phyloP scores from a whole-genome alignment of 2,888 invertebrate genomes.

The Cosmopolites sordidus region DNA sequence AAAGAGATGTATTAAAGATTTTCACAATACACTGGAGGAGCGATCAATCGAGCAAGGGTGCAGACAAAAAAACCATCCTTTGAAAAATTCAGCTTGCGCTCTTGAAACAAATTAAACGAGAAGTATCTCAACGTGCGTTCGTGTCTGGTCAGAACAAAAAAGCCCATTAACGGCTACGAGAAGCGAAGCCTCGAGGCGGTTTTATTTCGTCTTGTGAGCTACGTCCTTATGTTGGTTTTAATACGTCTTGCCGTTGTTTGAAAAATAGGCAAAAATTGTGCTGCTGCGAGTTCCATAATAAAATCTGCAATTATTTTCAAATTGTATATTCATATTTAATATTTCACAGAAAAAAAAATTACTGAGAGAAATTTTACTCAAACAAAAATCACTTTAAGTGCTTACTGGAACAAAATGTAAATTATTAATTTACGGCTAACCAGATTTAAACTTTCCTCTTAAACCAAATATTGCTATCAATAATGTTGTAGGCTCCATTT shows the following conservation, averaged over 20 bases:
- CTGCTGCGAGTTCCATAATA: no score
- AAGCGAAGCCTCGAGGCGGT: not conserved
- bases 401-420: no score
- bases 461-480: no score
- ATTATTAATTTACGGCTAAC: no score
- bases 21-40: not conserved
- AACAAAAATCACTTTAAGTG: no score
- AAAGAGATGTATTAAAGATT: not conserved
- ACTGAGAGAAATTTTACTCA: no score
- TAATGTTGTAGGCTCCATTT: no score
- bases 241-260: not conserved
- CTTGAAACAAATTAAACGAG: not conserved
- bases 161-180: not conserved
- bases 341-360: no score
- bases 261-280: not conserved
- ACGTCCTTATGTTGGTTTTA: not conserved
- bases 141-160: slow-evolving; percentile 1
- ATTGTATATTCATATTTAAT: no score
- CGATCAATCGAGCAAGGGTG: slow-evolving; percentile 1
- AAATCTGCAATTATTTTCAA: no score
- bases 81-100: not conserved
- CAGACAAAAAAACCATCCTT: not conserved
- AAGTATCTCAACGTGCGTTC: not conserved
- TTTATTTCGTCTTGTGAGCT: not conserved
- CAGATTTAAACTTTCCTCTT: no score